Evolutionary conservation across 2,888 invertebrate species (phyloP), one percentile per base, ranked within the genome.

Genomic region (Melinaea menophilus): DNA sequence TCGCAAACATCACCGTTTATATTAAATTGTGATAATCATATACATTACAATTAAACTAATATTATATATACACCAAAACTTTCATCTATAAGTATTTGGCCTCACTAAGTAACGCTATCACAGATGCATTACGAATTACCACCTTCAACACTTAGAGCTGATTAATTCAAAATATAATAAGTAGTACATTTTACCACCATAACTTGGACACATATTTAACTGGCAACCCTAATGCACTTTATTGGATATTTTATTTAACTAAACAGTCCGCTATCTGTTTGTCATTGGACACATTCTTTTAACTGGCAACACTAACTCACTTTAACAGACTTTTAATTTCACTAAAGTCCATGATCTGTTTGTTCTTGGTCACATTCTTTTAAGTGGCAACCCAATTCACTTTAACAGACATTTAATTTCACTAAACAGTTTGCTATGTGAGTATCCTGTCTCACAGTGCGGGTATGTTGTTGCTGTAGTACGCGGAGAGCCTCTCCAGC

Each of bases 401-500:
- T 37, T 35, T 22, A 22, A 58, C 13, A 46, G 47, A 33, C 46
- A 41, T 45, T 55, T 64, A 60, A 58, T 47, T 59, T 54, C 62
- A 58, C 67, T 67, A 66, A 62, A 51, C 34, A 31, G 62, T 63
- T 64, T 56, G 48, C 33, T 46, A 41, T 3, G 9, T 61, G n/a
- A 59, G 62, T 12, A 58, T 61, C 62, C 54, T 62, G 31, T 62
- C 68, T 80, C 75, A 82, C 68, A 84, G 82, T 7, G 85, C 80
- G 5, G 88, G 78, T 73, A 90, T 68, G 22, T 68, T 68, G 34
- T 68, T 85, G 69, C 86, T 87, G 61, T 88, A 90, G 33, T 88
- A 71, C 0, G 87, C 87, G 0, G 86, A 85, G 41, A 90, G 69
- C 56, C 81, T 72, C 56, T 89, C 90, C 1, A 90, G 71, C 66